Percentiles rank a stretch among this genome's conserved stretches.
phyloP scores from a whole-genome alignment of 2,113 vertebrate genomes.

The Psilopsiagon aurifrons region DNA sequence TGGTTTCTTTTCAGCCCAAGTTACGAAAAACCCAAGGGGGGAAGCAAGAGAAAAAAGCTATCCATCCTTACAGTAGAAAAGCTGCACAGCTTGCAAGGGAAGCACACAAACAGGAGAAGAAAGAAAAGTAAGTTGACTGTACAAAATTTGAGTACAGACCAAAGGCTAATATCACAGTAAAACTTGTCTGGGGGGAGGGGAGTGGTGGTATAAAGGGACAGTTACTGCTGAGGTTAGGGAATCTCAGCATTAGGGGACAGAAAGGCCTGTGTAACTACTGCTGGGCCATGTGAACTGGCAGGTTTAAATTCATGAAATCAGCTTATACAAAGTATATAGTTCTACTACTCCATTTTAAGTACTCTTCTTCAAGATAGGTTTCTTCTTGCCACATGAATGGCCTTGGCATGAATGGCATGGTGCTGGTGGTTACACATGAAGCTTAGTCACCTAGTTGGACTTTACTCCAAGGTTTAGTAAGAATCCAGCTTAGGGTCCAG shows the following conservation, averaged over 20 bases:
- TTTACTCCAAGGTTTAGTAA: neutral
- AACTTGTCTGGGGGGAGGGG: neutral
- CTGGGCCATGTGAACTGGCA: neutral
- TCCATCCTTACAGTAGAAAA: constrained; percentile 95
- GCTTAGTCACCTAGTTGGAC: neutral
- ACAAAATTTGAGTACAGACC: neutral
- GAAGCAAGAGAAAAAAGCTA: constrained; percentile 82
- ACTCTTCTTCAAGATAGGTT: neutral
- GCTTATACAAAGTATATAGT: neutral
- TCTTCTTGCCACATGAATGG: neutral
- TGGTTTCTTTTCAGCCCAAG: constrained; percentile 85
- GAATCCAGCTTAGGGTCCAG: neutral
- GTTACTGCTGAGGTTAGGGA: neutral
- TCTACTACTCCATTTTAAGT: neutral
- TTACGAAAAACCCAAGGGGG: constrained; percentile 75
- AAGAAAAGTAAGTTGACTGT: constrained; percentile 82
- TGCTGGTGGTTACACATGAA: neutral
- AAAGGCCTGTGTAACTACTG: neutral
- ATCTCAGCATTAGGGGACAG: neutral
- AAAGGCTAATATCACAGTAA: neutral
- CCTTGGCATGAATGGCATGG: neutral
- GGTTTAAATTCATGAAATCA: neutral
- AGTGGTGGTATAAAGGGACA: neutral
- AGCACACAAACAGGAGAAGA: constrained; percentile 84
- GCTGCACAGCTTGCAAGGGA: constrained; percentile 88